Base-by-base conservation (phyloP, 2,888 invertebrate genomes). In the Asteroscopus sphinx region DNA sequence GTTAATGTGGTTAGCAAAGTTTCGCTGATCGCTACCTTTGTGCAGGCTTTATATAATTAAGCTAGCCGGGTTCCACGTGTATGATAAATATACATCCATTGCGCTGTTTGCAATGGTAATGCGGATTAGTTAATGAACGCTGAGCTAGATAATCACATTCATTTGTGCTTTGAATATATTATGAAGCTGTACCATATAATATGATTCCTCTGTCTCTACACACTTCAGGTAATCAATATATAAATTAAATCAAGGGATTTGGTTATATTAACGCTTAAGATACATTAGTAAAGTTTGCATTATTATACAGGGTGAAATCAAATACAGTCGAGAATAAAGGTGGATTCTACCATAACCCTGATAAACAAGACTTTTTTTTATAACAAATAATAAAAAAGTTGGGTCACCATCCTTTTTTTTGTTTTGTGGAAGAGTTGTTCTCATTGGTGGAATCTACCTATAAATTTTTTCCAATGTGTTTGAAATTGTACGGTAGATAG, bases 121-220 rank as follows among this genome's bases (percentile, higher is more conserved):
- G 62, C 49, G 67, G 60, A 71, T 78, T 80, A 80, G 61, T 65
- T 74, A 76, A 78, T 73, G 67, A 76, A 74, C 56, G 57, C 53
- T 61, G 61, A 67, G 61, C 59, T 58, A 52, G 60, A 68, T 79
- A 77, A 73, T 79, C 61, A 49, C 59, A 61, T 76, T 69, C 52
- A 55, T 71, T 61, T 67, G 68, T 64, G 51, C 55, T 70, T 68
- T 73, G 70, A 77, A 70, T 72, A 61, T 65, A 69, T 60, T 47
- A 68, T 53, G 45, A 53, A 42, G 32, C 12, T 60, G 48, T 42
- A 53, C 26, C 45, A 37, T 51, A 17, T 71, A 52, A 65, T 60
- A 57, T 57, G 13, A 63, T 48, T 58, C 32, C 28, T 49, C 46
- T 32, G 12, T 17, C 35, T 46, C 47, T 68, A 54, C 42, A 63